Evolutionary conservation across 2,888 invertebrate genomes (phyloP).

Genomic region (Aelia acuminata): DNA sequence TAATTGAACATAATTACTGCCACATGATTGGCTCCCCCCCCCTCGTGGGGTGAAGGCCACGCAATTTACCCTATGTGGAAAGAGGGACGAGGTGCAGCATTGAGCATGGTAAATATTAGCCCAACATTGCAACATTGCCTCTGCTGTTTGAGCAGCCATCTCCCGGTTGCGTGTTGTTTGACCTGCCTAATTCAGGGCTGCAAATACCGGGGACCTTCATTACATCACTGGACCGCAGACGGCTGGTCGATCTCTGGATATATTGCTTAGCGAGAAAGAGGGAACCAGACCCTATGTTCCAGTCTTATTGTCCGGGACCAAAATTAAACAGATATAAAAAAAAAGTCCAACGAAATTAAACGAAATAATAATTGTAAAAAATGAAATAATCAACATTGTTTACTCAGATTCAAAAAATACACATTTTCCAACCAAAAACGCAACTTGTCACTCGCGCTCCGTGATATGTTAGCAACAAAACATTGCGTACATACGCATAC

Average conservation of each 20-base stretch:
- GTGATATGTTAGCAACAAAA: no score
- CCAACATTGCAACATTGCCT: constrained; percentile 9
- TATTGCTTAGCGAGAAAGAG: not conserved
- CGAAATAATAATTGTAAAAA: no score
- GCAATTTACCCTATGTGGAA: not conserved
- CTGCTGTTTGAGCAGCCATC: constrained; percentile 27
- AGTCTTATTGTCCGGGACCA: no score
- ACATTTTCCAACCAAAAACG: no score
- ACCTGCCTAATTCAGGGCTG: constrained; percentile 36
- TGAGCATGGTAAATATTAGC: constrained; percentile 1
- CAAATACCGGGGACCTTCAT: constrained; percentile 42
- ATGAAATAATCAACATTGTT: not conserved
- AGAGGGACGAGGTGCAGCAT: constrained; percentile 19
- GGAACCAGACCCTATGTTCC: not conserved
- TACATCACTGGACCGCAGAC: constrained; percentile 31
- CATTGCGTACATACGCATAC: no score
- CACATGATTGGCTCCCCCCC: not conserved
- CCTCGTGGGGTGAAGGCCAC: not conserved
- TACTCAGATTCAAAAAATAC: no score
- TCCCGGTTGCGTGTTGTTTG: constrained; percentile 32
- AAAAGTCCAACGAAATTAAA: no score
- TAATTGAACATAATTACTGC: not conserved
- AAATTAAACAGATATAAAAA: no score
- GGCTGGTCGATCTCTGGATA: not conserved
- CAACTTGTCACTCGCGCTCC: no score